Evolutionary conservation across 1,140 invertebrate species (phyloP).

Genomic region (Nilaparvata lugens): DNA sequence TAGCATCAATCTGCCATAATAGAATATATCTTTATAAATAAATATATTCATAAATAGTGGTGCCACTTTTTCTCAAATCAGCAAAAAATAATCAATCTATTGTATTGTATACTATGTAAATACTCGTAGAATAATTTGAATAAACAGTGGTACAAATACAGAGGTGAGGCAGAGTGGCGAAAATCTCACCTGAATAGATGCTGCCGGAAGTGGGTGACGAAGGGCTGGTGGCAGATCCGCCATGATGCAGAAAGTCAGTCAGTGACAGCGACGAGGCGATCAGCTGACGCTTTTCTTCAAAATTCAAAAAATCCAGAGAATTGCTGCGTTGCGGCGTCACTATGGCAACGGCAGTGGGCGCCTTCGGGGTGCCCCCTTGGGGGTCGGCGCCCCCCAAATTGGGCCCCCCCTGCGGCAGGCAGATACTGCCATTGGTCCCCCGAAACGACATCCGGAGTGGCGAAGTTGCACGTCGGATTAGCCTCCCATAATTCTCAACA

Average conservation of each 20-base stretch:
- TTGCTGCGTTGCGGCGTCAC: constrained; percentile 64
- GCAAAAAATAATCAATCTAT: no score
- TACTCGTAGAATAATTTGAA: no score
- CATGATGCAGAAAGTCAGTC: constrained; percentile 70
- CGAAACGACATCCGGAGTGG: constrained; percentile 16
- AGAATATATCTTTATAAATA: no score
- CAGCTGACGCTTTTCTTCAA: constrained; percentile 79
- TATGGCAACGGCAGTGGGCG: constrained; percentile 30
- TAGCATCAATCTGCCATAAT: no score
- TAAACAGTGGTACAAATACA: no score
- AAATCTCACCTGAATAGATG: constrained; percentile 16
- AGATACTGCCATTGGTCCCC: constrained; percentile 16
- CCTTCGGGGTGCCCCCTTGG: constrained; percentile 4
- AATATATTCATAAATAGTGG: no score
- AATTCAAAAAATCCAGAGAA: constrained; percentile 81
- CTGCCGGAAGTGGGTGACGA: constrained; percentile 29
- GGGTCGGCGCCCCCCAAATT: constrained; percentile 6
- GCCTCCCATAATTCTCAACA: no score
- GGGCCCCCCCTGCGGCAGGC: background rate
- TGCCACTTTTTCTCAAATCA: no score
- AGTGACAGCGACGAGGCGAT: constrained; percentile 78
- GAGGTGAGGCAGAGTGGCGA: no score
- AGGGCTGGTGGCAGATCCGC: constrained; percentile 29
- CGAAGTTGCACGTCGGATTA: no score
- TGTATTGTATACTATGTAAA: no score